phyloP scores from a whole-genome alignment of 2,113 vertebrate species.

The Oostethus manadensis region DNA sequence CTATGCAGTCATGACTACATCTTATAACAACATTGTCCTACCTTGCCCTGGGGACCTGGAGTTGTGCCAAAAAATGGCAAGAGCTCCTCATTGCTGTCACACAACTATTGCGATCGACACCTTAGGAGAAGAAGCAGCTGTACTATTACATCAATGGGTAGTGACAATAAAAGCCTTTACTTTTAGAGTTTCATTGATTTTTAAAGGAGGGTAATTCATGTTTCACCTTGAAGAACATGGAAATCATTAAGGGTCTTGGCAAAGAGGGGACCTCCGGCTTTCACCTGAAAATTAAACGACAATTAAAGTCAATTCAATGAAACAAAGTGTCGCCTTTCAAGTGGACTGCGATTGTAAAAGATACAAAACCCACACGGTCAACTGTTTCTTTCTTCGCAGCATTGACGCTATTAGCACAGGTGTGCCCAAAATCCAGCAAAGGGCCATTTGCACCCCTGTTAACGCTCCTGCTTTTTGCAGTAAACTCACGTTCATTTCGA shows the following conservation, averaged over 20 bases:
- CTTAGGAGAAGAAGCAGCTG: neutral
- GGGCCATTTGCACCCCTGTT: too few relatives aligned
- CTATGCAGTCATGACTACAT: slow-evolving; percentile 41
- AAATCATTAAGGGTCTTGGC: slow-evolving; percentile 48
- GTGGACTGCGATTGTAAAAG: neutral
- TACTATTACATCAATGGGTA: neutral
- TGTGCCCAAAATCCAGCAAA: too few relatives aligned
- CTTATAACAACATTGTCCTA: slow-evolving; percentile 51
- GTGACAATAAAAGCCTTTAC: neutral
- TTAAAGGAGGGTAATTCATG: neutral
- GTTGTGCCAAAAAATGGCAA: slow-evolving; percentile 33
- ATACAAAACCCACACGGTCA: neutral
- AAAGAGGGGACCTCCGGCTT: slow-evolving; percentile 44
- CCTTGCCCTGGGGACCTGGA: slow-evolving; percentile 31
- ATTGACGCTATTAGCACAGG: neutral
- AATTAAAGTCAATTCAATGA: slow-evolving; percentile 54
- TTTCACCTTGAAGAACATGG: slow-evolving; percentile 44
- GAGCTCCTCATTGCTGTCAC: neutral
- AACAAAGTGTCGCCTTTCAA: slow-evolving; percentile 40
- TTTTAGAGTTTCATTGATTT: neutral
- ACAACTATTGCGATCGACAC: neutral
- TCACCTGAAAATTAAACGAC: slow-evolving; percentile 8
- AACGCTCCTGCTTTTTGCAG: too few relatives aligned
- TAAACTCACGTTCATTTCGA: too few relatives aligned
- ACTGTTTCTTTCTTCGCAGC: neutral